Base-by-base conservation (phyloP, 2,888 invertebrate genomes). In the Thymelicus acteon region DNA sequence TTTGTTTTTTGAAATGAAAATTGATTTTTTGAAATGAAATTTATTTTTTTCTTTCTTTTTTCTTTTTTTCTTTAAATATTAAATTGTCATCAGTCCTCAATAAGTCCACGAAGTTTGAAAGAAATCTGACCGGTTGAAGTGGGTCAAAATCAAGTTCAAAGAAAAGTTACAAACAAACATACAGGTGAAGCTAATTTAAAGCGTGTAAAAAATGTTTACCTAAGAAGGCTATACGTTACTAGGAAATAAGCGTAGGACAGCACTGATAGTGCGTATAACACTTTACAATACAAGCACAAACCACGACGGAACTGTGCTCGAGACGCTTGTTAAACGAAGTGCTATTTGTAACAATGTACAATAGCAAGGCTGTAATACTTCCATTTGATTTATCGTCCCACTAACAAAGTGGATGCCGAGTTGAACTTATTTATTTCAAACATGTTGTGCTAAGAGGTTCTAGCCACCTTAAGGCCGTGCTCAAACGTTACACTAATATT, bases 291-390 rank as follows among this genome's bases (percentile, higher is more conserved):
- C 67, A 49, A 62, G 62, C 48, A 37, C 48, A 48, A 49, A 15
- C 39, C 60, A 54, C 61, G 60, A 40, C 67, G 52, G 61, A 68
- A 68, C 61, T 44, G 67, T 49, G 49, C 67, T 44, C 24, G 54
- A 58, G 15, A 19, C 47, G 54, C 69, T 69, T 69, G 69, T 69
- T 68, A 69, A 69, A 69, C 63, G 69, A 69, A 69, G 62, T 68
- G 68, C 69, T 63, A 63, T 69, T 69, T 63, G 48, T 69, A 63
- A 63, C 69, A 69, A 69, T 69, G 63, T 69, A 69, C 69, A 63
- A 69, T 68, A 63, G 69, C 47, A 57, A 54, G 61, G 39, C 63
- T 39, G 69, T 69, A 69, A 63, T 62, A 12, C 69, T 63, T 37
- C 57, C 48, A 48, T 63, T 63, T 63, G 69, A 69, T 69, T 69